Evolutionary conservation across 2,888 invertebrate genomes (phyloP), one percentile per base, ranked within the genome.

Genomic region (Marronus borbonicus): DNA sequence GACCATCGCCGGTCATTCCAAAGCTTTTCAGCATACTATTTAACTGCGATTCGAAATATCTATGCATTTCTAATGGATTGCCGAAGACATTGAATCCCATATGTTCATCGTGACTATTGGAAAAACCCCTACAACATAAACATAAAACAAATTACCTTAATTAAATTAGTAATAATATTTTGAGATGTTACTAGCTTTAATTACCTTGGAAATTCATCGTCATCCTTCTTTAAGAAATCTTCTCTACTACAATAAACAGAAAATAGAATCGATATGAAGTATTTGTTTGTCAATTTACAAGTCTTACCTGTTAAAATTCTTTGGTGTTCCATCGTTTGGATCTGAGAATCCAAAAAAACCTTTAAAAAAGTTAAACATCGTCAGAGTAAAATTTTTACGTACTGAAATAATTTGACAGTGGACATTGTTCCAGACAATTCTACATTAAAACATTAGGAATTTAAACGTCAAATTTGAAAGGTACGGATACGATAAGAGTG

Each of bases 21-120:
- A 92, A 89, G 66, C 86, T 87, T 80, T 89, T 91, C 81, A 93
- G 84, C 79, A 93, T 88, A 76, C 90, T 89, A 80, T 91, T 90
- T 88, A 93, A 89, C 85, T 93, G 91, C 7, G 90, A 88, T 84
- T 93, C 92, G 83, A 93, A 92, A 82, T 90, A 91, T 79, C 89
- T 89, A 79, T 92, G 91, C 86, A 93, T 90, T 86, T 93, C 91
- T 80, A 91, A 82, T 0, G 93, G 92, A 86, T 91, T 90, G 28
- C 90, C 89, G 80, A 92, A 91, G 17, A 92, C 87, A 81, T 90
- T 89, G 82, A 92, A 92, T 10, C 89, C 83, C 75, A 80, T 75
- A 50, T 69, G 72, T 44, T 81, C 80, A n/a, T 78, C 76, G 10
- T 76, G 58, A 10, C 50, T 58, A 7, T 55, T 39, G 28, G 31